Evolutionary conservation across 2,888 invertebrate genomes (phyloP), one percentile per base, ranked within the genome.

Genomic region (Harpalus rubripes): DNA sequence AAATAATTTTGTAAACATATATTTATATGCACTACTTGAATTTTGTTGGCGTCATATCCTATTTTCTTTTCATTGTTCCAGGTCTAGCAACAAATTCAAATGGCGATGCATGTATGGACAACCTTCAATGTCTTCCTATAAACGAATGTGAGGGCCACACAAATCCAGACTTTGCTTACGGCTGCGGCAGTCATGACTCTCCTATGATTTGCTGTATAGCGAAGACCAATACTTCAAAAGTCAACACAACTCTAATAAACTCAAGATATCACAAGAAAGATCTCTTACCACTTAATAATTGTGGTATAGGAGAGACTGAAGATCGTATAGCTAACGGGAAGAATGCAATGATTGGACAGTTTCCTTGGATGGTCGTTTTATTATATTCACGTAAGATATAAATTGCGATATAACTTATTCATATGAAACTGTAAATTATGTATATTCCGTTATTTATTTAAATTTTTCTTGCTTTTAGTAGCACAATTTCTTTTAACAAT

Each of bases 341-440:
- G 68, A 88, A 89, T 58, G 91, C 92, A 0, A 90, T 89, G 0
- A 88, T 92, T 0, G 93, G 92, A 22, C 93, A 93, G 86, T 94
- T 92, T 88, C 94, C 94, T 0, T 94, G 94, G 94, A 93, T 94
- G 91, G 92, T 91, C 0, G 90, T 92, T 0, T 87, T 92, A 41
- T 92, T 92, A 87, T 92, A 92, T 81, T 87, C 58, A 87, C 87
- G 89, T 89, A 86, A 87, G 84, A 18, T 18, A 18, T 22, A 22
- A 22, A 22, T 32, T 65, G n/a, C 6, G 3, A 15, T 15, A 58
- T 16, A 58, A 58, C 12, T n/a, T 58, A 7, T 16, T 15, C 4
- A 7, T 59, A 15, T 7, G n/a, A 16, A 16, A 59, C n/a, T 52
- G 12, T 52, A 52, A 52, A 52, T 12, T 52, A 5, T 44, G 44